Evolutionary conservation across 2,113 vertebrate genomes (phyloP).

Genomic region (Ailuropoda melanoleuca): DNA sequence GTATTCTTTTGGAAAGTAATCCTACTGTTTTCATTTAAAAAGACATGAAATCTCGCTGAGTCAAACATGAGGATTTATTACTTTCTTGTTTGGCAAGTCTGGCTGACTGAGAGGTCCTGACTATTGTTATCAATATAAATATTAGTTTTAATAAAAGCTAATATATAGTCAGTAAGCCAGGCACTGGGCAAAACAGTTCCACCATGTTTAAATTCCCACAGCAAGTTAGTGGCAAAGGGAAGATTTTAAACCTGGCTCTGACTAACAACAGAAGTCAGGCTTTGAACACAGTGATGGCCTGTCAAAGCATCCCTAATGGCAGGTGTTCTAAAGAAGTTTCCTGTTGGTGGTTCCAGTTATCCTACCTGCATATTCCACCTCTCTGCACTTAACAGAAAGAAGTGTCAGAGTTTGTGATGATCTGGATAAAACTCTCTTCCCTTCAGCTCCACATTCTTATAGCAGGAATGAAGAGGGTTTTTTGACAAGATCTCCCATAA

Average conservation of each 20-base stretch:
- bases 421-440: neutral
- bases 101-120: constrained; percentile 29
- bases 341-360: too few relatives aligned
- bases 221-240: neutral
- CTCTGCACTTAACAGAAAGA: neutral
- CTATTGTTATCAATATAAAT: neutral
- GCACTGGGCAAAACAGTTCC: neutral
- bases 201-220: neutral
- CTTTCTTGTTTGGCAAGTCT: constrained; percentile 29
- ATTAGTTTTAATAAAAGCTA: neutral
- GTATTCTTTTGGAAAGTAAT: neutral
- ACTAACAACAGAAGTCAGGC: neutral
- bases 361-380: neutral
- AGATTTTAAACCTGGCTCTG: neutral
- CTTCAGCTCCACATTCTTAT: neutral
- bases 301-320: neutral
- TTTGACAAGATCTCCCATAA: neutral
- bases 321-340: neutral
- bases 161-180: neutral
- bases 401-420: neutral
- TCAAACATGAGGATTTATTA: neutral
- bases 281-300: neutral
- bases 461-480: neutral
- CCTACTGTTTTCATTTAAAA: neutral
- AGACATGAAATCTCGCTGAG: neutral